These are phyloP conservation scores for Epicampocera succincta DNA, from an alignment of 2,888 invertebrate genomes.

Conservation along the genomic window DNA sequence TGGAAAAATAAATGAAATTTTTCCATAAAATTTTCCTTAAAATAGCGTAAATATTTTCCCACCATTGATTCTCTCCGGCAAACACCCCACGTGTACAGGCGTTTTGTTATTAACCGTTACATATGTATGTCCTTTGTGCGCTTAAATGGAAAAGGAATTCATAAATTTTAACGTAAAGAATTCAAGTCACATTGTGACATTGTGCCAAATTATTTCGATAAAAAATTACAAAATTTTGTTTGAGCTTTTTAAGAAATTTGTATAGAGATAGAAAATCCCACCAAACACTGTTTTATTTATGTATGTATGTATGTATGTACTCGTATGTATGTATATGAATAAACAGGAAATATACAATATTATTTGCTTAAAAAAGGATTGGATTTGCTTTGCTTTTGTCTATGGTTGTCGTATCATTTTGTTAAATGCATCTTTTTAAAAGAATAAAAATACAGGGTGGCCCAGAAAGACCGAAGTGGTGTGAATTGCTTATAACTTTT, in stretches of 20 bases:
- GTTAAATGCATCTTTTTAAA: constrained; percentile 42
- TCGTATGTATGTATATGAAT: constrained; percentile 15
- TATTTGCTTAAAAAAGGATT: neutral
- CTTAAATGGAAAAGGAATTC: constrained; percentile 10
- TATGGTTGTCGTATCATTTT: constrained; percentile 63
- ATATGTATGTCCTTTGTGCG: neutral
- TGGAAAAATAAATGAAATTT: constrained; percentile 61
- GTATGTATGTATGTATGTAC: constrained; percentile 14
- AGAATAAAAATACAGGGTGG: constrained; percentile 52
- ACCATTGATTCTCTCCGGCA: neutral
- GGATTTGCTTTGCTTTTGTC: neutral
- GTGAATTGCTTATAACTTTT: too few relatives aligned
- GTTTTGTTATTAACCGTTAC: neutral
- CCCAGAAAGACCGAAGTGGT: too few relatives aligned
- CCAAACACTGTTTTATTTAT: constrained; percentile 26
- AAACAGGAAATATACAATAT: neutral
- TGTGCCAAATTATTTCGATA: constrained; percentile 17
- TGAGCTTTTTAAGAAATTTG: constrained; percentile 24
- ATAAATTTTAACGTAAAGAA: constrained; percentile 17
- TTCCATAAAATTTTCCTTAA: constrained; percentile 51
- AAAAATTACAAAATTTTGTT: constrained; percentile 20
- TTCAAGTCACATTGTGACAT: constrained; percentile 14
- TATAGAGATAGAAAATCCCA: constrained; percentile 22
- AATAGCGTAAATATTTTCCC: constrained; percentile 48
- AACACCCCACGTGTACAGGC: constrained; percentile 12